Base-by-base conservation (phyloP, 2,888 invertebrate genomes). In the Anodontia alba region DNA sequence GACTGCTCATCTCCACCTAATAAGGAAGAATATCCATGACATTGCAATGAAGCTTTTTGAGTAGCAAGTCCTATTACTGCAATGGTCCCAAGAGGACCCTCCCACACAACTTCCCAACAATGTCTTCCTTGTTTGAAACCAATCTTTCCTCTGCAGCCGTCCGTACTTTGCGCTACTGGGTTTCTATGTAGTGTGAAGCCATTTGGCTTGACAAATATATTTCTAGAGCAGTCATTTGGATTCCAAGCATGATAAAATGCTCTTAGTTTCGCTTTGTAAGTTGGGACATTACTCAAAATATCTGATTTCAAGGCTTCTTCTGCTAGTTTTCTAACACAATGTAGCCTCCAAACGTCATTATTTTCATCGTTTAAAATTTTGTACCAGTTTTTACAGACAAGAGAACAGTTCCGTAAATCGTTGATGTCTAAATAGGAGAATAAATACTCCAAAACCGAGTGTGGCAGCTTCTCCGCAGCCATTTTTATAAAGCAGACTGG, bases 51-150 rank as follows among this genome's bases (percentile, higher is more conserved):
- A 15, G 99, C 98, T 93, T 99, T 98, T 95, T 94, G 93, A n/a
- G 93, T 92, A 66, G 93, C 93, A 15, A 94, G 88, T 73, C 94
- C 99, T 92, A 99, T 97, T 62, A 99, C 99, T 62, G 99, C 99
- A 31, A 99, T 99, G 1, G 99, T 99, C 15, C 99, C 99, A 82
- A 99, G 95, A 2, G 99, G 99, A 23, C 99, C 99, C 95, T 99
- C 98, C 99, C 99, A 99, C 95, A 98, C 98, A 12, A 99, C 97
- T 95, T 99, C 99, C 99, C 99, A 99, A 33, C 98, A 97, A 95
- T 99, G 99, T 84, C 99, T 96, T 12, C 99, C 99, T 93, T 97
- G 96, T 91, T 97, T 96, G 94, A 98, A 99, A 0, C 98, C 94
- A 51, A 93, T 96, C 98, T 99, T 88, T 96, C 97, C 95, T 97